phyloP scores from a whole-genome alignment of 2,797 vertebrate genomes.

The Dryobates pubescens region DNA sequence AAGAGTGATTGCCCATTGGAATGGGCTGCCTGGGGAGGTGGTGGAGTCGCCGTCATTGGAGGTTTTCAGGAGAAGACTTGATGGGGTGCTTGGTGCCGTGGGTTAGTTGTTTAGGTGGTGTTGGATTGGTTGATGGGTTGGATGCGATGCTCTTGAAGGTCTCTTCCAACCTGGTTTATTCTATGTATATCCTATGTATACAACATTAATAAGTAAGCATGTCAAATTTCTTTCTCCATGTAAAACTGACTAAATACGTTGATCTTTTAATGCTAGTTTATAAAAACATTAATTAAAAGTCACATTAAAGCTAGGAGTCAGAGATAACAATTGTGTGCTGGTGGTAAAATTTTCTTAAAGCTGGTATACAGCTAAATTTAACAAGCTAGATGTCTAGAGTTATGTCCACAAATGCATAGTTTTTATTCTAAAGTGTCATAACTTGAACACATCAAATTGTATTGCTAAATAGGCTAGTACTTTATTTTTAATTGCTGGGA shows the following conservation, averaged over 20 bases:
- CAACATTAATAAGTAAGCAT: background rate
- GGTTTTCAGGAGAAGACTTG: too few species aligned
- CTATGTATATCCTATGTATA: too few species aligned
- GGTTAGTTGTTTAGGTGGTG: too few species aligned
- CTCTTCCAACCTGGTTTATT: too few species aligned
- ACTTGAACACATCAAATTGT: background rate
- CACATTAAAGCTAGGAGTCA: background rate
- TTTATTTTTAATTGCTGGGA: background rate
- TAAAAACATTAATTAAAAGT: background rate
- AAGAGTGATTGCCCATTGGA: too few species aligned
- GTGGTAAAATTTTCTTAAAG: background rate
- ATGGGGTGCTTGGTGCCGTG: too few species aligned
- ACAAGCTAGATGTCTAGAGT: background rate
- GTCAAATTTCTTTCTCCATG: background rate
- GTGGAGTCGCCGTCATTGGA: too few species aligned
- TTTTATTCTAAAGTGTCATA: background rate
- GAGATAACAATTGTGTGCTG: background rate
- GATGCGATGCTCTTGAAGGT: too few species aligned
- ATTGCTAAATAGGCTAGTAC: background rate
- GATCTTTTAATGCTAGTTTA: background rate
- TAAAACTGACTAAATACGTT: background rate
- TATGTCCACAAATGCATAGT: background rate
- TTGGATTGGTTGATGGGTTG: too few species aligned
- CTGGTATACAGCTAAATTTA: background rate
- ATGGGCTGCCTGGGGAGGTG: too few species aligned